These are phyloP conservation scores for Bubo blakistoni DNA, from an alignment of 2,113 vertebrate genomes.

Conservation along the genomic window DNA sequence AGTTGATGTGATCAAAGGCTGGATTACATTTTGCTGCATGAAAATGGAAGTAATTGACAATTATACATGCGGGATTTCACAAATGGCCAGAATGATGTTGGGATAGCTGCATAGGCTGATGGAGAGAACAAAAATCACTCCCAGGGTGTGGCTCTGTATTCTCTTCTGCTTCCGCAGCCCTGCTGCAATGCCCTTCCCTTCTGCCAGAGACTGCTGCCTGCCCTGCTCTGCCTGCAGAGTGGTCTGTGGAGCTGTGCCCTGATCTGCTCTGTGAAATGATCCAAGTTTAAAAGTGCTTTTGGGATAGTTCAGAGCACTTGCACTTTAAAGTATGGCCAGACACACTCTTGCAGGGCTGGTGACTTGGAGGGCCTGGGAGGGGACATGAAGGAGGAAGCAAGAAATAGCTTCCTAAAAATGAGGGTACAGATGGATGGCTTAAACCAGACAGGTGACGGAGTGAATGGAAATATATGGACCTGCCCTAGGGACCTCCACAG, in stretches of 20 bases:
- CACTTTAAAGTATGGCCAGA: background rate
- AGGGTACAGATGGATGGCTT: background rate
- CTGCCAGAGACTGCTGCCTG: background rate
- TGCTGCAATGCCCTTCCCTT: accelerated
- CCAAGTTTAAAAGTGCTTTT: background rate
- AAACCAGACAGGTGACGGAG: background rate
- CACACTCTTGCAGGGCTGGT: background rate
- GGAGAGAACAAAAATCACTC: background rate
- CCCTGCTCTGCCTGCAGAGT: background rate
- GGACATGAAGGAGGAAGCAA: background rate
- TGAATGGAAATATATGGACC: accelerated
- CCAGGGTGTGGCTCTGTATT: background rate
- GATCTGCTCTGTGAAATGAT: background rate
- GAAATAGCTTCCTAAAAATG: background rate
- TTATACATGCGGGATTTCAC: background rate
- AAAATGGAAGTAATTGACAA: background rate
- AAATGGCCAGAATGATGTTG: background rate
- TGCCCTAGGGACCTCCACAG: background rate
- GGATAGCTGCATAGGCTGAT: background rate
- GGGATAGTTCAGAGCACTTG: background rate
- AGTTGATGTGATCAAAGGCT: background rate
- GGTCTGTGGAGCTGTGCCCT: accelerated
- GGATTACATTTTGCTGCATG: background rate
- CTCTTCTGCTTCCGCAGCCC: background rate
- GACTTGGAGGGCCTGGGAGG: background rate